These are phyloP conservation scores for Loxodonta africana DNA, from an alignment of 2,113 vertebrate species.

Conservation along the genomic window DNA sequence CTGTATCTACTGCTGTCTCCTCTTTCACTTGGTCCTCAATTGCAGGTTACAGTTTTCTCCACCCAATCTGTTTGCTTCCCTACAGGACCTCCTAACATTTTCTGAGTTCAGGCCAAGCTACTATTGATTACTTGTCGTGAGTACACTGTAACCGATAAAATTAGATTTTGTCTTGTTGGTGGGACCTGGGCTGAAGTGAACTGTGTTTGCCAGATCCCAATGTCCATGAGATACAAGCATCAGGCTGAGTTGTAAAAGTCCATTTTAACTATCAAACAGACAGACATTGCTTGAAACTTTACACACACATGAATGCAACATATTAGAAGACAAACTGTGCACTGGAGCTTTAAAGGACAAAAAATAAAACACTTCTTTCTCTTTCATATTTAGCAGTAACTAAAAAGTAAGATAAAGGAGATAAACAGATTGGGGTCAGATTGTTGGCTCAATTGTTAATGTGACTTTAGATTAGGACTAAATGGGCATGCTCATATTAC, in stretches of 20 bases:
- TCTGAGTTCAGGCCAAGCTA: neutral
- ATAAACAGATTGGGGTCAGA: neutral
- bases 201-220: neutral
- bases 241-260: neutral
- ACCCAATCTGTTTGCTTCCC: neutral
- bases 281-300: neutral
- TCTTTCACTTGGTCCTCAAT: slow-evolving; percentile 31
- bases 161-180: slow-evolving; percentile 23
- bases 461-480: neutral
- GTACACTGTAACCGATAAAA: neutral
- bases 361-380: neutral
- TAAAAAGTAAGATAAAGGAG: neutral
- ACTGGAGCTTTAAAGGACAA: neutral
- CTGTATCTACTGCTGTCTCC: neutral
- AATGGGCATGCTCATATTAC: neutral
- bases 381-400: neutral
- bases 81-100: neutral
- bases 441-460: neutral
- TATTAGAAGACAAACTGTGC: neutral
- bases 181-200: neutral
- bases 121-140: slow-evolving; percentile 35
- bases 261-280: neutral
- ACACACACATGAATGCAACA: neutral
- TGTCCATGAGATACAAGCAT: neutral
- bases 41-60: slow-evolving; percentile 25